Percentiles rank a stretch among this genome's conserved stretches.
Evolutionary conservation across 2,797 vertebrate genomes (phyloP).

Genomic region (Pitangus sulphuratus): DNA sequence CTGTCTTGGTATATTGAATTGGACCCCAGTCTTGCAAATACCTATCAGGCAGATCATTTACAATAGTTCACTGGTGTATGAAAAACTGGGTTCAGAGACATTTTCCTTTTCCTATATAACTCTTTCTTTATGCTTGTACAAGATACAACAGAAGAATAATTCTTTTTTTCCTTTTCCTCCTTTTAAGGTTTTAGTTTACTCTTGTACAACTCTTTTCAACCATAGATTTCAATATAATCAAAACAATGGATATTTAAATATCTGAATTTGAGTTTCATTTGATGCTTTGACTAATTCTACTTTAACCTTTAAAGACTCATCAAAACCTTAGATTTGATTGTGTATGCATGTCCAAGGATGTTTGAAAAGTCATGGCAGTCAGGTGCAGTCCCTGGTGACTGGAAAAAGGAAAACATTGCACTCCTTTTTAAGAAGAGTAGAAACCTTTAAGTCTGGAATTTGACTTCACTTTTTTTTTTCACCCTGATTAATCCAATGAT

Average conservation of each 20-base stretch:
- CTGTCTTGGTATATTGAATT: not conserved
- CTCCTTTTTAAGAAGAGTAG: not conserved
- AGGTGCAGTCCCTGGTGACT: not conserved
- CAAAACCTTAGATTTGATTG: not conserved
- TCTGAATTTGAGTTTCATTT: not conserved
- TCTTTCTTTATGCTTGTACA: not conserved
- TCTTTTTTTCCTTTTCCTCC: not conserved
- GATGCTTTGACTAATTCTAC: not conserved
- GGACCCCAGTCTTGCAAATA: not conserved
- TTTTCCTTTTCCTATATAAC: not conserved
- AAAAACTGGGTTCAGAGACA: not conserved
- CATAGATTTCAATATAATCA: not conserved
- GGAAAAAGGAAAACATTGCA: not conserved
- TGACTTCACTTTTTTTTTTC: not conserved
- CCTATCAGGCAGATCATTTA: not conserved
- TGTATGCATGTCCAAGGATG: too few relatives aligned
- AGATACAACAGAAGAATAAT: not conserved
- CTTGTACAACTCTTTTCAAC: not conserved
- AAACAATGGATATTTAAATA: not conserved
- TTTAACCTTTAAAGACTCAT: not conserved
- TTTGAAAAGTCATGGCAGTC: not conserved
- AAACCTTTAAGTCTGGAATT: not conserved
- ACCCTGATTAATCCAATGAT: not conserved
- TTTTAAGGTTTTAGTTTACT: not conserved
- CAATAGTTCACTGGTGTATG: not conserved